A percentile compares a stretch with the other conserved stretches of the same genome.
Conservation (phyloP, 2,113 vertebrate genomes). For the Arothron firmamentum region DNA sequence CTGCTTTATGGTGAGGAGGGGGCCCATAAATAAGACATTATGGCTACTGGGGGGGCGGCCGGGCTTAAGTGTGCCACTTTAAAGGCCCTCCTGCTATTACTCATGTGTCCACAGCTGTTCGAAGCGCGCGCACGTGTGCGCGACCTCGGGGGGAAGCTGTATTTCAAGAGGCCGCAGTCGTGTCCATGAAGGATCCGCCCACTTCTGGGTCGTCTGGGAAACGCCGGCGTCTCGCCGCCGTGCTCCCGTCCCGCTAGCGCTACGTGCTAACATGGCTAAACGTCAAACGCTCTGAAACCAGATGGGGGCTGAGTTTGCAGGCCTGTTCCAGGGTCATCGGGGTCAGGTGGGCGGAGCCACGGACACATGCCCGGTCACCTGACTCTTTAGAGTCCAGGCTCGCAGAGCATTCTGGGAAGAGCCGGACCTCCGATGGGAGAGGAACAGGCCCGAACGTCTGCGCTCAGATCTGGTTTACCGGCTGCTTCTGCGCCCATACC, state of each 20-base stretch:
- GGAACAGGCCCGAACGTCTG: slow-evolving; percentile 6
- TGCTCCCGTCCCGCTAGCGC: slow-evolving; percentile 16
- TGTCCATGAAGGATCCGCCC: slow-evolving; percentile 8
- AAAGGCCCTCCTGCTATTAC: slow-evolving; percentile 48
- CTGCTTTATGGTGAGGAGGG: slow-evolving; percentile 15
- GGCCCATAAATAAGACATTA: slow-evolving; percentile 68
- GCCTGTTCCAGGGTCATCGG: slow-evolving; percentile 1
- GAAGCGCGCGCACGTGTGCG: slow-evolving; percentile 14
- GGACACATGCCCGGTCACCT: no score
- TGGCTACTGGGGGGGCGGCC: slow-evolving; percentile 32
- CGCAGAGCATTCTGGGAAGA: no score
- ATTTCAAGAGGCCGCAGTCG: slow-evolving; percentile 16
- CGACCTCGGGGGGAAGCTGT: slow-evolving; percentile 38
- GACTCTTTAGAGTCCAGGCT: no score
- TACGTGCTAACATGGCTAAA: slow-evolving; percentile 21
- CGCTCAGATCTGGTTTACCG: slow-evolving; percentile 27
- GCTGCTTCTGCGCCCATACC: no score
- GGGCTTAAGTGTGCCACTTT: slow-evolving; percentile 60
- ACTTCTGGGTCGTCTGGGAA: no score
- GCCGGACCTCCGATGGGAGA: no score
- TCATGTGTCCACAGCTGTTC: slow-evolving; percentile 37
- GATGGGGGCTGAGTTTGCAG: slow-evolving; percentile 27
- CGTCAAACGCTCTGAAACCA: slow-evolving; percentile 22
- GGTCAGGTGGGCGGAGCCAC: slow-evolving; percentile 6
- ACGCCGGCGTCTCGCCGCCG: no score